A percentile compares a stretch with the other conserved stretches of the same genome.
Conservation (phyloP, 2,888 invertebrate species). For the Caenorhabditis angaria region DNA sequence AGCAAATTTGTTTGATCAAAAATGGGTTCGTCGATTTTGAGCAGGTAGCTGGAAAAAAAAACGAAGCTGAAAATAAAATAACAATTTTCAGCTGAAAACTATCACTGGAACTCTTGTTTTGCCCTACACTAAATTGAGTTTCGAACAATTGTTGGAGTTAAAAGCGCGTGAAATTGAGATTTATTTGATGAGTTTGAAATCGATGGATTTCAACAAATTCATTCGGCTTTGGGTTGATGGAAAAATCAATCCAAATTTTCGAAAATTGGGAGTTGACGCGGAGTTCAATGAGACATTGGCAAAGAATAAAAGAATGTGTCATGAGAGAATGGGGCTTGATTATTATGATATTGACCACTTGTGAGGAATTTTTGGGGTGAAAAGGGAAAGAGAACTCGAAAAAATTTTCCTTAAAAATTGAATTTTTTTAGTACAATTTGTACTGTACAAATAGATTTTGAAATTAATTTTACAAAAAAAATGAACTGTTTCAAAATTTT, state of each 20-base stretch:
- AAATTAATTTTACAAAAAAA: too few relatives aligned
- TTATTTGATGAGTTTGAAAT: not conserved
- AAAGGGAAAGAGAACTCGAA: too few relatives aligned
- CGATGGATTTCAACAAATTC: not conserved
- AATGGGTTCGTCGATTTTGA: not conserved
- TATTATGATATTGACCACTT: not conserved
- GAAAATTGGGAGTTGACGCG: not conserved
- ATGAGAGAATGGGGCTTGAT: too few relatives aligned
- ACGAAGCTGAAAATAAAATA: not conserved
- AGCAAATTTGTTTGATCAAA: not conserved
- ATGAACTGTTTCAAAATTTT: too few relatives aligned
- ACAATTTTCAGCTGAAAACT: not conserved
- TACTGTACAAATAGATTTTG: too few relatives aligned
- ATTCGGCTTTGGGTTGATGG: not conserved
- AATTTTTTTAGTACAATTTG: too few relatives aligned
- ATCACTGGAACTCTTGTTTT: not conserved
- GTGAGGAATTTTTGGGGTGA: too few relatives aligned
- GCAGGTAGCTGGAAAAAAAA: not conserved
- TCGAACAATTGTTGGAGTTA: not conserved
- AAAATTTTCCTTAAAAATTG: too few relatives aligned
- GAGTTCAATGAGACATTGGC: not conserved
- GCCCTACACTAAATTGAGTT: not conserved
- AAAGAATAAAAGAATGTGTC: not conserved
- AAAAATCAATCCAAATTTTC: not conserved
- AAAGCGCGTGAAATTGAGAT: not conserved